A percentile compares a stretch with the other conserved stretches of the same genome.
phyloP scores from a whole-genome alignment of 2,888 invertebrate species.

The Nomada ferruginata region DNA sequence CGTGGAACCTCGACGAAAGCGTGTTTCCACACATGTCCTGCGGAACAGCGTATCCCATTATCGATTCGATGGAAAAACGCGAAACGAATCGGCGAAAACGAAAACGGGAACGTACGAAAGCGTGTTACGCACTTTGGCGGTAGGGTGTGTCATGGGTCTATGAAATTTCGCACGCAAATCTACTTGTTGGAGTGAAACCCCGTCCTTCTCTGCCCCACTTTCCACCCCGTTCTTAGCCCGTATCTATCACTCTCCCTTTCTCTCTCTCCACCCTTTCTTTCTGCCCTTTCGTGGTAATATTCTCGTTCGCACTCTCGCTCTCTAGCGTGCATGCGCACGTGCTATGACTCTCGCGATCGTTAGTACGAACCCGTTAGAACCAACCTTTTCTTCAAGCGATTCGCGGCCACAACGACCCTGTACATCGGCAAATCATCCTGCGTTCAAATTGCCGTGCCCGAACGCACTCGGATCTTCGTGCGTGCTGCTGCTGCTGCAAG shows the following conservation, averaged over 20 bases:
- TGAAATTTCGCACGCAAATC: neutral
- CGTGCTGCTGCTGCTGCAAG: neutral
- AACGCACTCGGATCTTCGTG: constrained; percentile 6
- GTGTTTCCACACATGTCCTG: neutral
- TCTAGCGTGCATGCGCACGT: constrained; percentile 52
- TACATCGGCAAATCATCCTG: constrained; percentile 55
- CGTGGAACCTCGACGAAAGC: neutral
- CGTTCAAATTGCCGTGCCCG: constrained; percentile 18
- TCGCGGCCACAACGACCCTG: constrained; percentile 48
- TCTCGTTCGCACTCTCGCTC: constrained; percentile 22
- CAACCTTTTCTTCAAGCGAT: constrained; percentile 61
- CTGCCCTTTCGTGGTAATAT: constrained; percentile 9
- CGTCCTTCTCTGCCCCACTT: neutral
- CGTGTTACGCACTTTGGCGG: neutral
- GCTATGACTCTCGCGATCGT: constrained; percentile 35
- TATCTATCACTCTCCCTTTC: neutral
- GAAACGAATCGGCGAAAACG: neutral
- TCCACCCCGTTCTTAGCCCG: neutral
- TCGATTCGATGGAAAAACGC: neutral
- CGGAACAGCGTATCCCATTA: neutral
- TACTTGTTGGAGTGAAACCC: constrained; percentile 31
- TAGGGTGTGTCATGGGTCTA: constrained; percentile 33
- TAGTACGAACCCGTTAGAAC: constrained; percentile 32
- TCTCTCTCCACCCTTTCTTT: neutral
- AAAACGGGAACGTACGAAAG: too few species aligned